These are phyloP conservation scores for Fratercula arctica DNA, from an alignment of 2,797 vertebrate genomes.

Conservation along the genomic window DNA sequence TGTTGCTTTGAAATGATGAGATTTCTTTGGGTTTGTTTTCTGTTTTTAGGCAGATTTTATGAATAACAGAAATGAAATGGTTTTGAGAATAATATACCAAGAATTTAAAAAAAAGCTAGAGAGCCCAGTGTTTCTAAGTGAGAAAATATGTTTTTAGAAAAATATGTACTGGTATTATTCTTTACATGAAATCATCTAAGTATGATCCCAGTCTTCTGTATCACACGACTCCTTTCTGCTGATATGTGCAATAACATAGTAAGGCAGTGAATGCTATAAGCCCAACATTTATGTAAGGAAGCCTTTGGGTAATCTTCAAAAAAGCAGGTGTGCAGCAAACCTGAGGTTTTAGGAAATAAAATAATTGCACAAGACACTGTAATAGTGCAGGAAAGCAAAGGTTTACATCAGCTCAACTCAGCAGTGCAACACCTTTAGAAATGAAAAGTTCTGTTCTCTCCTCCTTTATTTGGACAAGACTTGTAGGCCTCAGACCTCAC, in stretches of 20 bases:
- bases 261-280: background rate
- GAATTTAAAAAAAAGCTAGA: background rate
- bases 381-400: background rate
- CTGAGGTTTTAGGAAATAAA: background rate
- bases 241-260: background rate
- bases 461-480: background rate
- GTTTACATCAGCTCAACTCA: background rate
- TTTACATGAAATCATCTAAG: background rate
- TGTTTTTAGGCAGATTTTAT: background rate
- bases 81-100: background rate
- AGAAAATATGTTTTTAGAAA: background rate
- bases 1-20: background rate
- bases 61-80: background rate
- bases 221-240: background rate
- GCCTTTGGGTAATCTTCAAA: background rate
- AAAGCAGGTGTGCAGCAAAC: background rate
- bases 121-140: background rate
- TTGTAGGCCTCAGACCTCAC: background rate
- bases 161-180: background rate
- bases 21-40: background rate
- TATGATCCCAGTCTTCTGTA: background rate
- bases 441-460: background rate
- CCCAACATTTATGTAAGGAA: background rate
- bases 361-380: background rate
- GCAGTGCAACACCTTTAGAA: background rate